phyloP scores from a whole-genome alignment of 2,113 vertebrate species.

The Suricata suricatta region DNA sequence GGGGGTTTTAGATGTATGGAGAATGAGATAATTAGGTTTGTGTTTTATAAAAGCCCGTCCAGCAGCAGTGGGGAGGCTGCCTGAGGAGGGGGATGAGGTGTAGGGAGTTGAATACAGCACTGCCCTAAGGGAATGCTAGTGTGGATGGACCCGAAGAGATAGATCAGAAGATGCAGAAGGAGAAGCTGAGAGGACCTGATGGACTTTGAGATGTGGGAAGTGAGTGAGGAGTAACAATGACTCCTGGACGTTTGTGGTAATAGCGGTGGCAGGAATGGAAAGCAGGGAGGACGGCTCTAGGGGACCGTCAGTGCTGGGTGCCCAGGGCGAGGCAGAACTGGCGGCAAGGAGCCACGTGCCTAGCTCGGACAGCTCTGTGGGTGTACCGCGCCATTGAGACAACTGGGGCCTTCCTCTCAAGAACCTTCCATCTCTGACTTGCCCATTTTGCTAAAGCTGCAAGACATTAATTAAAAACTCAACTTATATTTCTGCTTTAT shows the following conservation, averaged over 20 bases:
- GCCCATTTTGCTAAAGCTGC: background rate
- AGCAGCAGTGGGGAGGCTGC: background rate
- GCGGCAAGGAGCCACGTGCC: background rate
- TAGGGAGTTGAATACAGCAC: background rate
- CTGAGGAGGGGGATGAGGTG: background rate
- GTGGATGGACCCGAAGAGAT: background rate
- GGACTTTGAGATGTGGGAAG: background rate
- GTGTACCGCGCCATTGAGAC: background rate
- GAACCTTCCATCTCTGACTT: background rate
- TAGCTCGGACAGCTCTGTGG: background rate
- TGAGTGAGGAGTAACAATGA: background rate
- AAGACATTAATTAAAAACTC: background rate
- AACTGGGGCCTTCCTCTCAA: background rate
- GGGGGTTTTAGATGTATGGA: background rate
- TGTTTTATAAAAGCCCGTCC: background rate
- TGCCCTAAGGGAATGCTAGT: background rate
- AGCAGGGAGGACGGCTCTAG: background rate
- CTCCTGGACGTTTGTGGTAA: background rate
- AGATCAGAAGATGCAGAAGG: background rate
- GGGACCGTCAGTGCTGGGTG: rapidly evolving
- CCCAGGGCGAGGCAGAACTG: background rate
- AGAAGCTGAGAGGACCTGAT: background rate
- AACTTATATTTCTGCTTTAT: background rate
- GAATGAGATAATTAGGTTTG: background rate
- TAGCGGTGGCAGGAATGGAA: background rate